phyloP scores from a whole-genome alignment of 2,797 vertebrate genomes.

The Margarornis squamiger region DNA sequence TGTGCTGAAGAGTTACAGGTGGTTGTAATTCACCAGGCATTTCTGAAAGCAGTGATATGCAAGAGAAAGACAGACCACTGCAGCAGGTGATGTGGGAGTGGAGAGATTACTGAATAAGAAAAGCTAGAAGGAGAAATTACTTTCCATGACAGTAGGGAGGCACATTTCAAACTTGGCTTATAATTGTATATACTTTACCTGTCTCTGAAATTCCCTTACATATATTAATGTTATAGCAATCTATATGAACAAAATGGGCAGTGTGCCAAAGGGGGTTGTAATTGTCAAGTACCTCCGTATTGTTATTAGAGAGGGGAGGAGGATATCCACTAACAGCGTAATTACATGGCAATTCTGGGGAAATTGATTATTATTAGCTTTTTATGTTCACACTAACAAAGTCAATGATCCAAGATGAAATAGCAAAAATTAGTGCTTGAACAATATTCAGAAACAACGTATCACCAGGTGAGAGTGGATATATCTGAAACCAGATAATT shows the following conservation, averaged over 20 bases:
- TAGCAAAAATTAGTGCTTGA: slow-evolving; percentile 37
- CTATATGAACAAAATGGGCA: not conserved
- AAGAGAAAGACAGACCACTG: not conserved
- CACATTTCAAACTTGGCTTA: slow-evolving; percentile 18
- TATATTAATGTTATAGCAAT: not conserved
- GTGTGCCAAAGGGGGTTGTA: not conserved
- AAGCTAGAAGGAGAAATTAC: slow-evolving; percentile 22
- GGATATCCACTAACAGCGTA: slow-evolving; percentile 15
- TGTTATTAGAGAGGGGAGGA: slow-evolving; percentile 35
- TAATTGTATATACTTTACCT: slow-evolving; percentile 8
- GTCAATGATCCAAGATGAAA: slow-evolving; percentile 62
- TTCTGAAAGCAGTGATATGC: slow-evolving; percentile 27
- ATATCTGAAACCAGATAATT: not conserved
- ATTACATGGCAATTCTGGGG: slow-evolving; percentile 54
- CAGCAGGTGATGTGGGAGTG: slow-evolving; percentile 6
- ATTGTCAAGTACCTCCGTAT: not conserved
- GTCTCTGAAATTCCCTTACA: slow-evolving; percentile 47
- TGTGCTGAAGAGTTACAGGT: slow-evolving; percentile 28
- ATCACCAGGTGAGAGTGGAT: slow-evolving; percentile 39
- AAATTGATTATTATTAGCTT: slow-evolving; percentile 59
- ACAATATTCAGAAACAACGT: slow-evolving; percentile 49
- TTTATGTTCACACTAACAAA: slow-evolving; percentile 64
- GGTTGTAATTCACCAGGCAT: slow-evolving; percentile 41
- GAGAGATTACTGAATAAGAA: not conserved
- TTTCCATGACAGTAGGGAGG: slow-evolving; percentile 11